Evolutionary conservation across 2,113 vertebrate species (phyloP), one percentile per base, ranked within the genome.

Genomic region (Alaudala cheleensis): DNA sequence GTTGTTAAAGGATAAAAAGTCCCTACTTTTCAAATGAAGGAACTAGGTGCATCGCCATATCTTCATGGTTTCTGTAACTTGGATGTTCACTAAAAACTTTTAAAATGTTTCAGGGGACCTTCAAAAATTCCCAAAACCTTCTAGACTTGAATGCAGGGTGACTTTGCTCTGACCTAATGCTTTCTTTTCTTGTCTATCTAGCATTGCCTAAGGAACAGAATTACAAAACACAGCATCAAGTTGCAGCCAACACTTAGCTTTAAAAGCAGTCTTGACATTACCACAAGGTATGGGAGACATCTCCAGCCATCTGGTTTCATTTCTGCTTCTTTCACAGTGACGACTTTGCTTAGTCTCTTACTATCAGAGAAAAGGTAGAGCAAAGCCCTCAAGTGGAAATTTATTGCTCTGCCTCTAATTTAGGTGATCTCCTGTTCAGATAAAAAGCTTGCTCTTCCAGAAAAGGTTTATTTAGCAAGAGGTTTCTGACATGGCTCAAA

Each of bases 381-480:
- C 33, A 87, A 81, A 86, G 13, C 25, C 50, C 91, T 57, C 69
- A 87, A 91, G 53, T 85, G 49, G 77, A 95, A 89, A 9, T 82
- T 91, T 76, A 72, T 71, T 89, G 25, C 25, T 72, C 25, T 95
- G 25, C 15, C n/a, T 84, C n/a, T 86, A 54, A 76, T 87, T 87
- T 69, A 76, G 50, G n/a, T 81, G 77, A 92, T 79, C 23, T 65
- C 18, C 24, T 84, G 34, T 53, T 91, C 53, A 93, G 91, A 95
- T 81, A 81, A 77, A 60, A 93, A 81, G 29, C 56, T 67, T 81
- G 56, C 40, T 93, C 22, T 92, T 92, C 81, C 58, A 92, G 86
- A 87, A 70, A 22, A 74, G 3, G 12, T 76, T 64, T 53, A 69
- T 67, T 87, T 91, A 79, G 45, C 49, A 81, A 91, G 66, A 78